Base-by-base conservation (phyloP, 2,797 vertebrate genomes). In the Hipposideros larvatus region DNA sequence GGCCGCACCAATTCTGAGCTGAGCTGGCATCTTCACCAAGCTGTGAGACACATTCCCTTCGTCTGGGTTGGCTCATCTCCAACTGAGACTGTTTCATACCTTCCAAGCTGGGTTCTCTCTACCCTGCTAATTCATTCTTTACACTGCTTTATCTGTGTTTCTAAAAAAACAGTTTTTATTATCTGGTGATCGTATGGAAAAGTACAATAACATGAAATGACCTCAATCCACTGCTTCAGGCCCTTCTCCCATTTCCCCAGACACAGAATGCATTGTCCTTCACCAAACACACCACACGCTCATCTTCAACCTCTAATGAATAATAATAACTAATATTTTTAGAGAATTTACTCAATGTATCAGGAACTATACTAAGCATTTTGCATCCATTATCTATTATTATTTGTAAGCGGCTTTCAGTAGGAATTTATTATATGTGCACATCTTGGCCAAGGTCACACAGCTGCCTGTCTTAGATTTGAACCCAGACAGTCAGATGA, bases 401-500 rank as follows among this genome's bases (percentile, higher is more conserved):
- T 71, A 31, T 91, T 80, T 74, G 2, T 70, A 93, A 68, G 51
- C 31, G 59, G 19, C 22, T 53, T 1, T 57, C 68, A 57, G 19
- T 46, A 55, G 16, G 19, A 22, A 78, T 79, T n/a, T 28, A 63
- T 61, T 82, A 34, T 11, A 83, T 53, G 66, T 2, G 86, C 24
- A 89, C n/a, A 57, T 73, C 48, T 75, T 91, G 37, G 11, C 7
- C 61, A 82, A 55, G 28, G 7, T 88, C 46, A 65, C 46, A 80
- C 2, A 91, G 13, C 28, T 93, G 34, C 75, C 59, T 87, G 18
- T 46, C 87, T 87, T 85, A 89, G 53, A 65, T 86, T 85, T 88
- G 28, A 95, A 65, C 48, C 28, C 19, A 63, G 28, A 80, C 1
- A 34, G 4, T 51, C 53, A 88, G 24, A 90, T 18, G 61, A 51